Evolutionary conservation across 92 coral and sea anemone genomes (phyloP).

Genomic region (Zoanthus solanderi): DNA sequence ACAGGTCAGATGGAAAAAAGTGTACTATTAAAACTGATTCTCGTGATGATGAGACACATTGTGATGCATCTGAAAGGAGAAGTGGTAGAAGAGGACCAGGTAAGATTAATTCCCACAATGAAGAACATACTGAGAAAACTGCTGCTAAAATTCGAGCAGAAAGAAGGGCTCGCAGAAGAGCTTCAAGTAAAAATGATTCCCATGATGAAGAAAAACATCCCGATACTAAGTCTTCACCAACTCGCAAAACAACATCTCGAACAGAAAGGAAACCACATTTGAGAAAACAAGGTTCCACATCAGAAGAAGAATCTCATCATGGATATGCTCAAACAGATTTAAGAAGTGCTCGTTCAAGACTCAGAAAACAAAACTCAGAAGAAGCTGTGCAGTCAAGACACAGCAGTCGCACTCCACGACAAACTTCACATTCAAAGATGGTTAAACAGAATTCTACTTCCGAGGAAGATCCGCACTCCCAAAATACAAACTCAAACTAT

Average conservation of each 20-base stretch:
- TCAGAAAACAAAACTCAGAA: slow-evolving; percentile 28
- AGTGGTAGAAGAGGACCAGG: background rate
- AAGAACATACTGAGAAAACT: slow-evolving; percentile 28
- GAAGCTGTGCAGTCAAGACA: background rate
- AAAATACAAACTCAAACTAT: slow-evolving; percentile 28
- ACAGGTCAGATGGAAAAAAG: background rate
- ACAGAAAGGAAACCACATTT: slow-evolving; percentile 31
- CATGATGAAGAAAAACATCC: slow-evolving; percentile 33
- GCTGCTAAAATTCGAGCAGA: slow-evolving; percentile 13
- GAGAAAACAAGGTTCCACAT: slow-evolving; percentile 44
- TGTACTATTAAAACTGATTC: slow-evolving; percentile 12
- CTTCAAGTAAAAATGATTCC: slow-evolving; percentile 27
- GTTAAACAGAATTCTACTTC: slow-evolving; percentile 37
- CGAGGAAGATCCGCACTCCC: slow-evolving; percentile 28
- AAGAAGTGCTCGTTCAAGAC: slow-evolving; percentile 36
- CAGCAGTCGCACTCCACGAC: slow-evolving; percentile 21
- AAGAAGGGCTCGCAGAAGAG: slow-evolving; percentile 28
- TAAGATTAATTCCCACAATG: slow-evolving; percentile 22
- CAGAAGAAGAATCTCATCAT: slow-evolving; percentile 33
- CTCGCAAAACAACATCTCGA: slow-evolving; percentile 29
- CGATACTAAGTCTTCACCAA: slow-evolving; percentile 20
- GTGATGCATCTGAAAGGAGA: background rate
- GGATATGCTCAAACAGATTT: background rate
- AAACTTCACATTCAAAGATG: slow-evolving; percentile 20
- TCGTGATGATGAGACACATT: slow-evolving; percentile 22